Conservation (phyloP, 2,797 vertebrate species). For the Dipus sagitta region DNA sequence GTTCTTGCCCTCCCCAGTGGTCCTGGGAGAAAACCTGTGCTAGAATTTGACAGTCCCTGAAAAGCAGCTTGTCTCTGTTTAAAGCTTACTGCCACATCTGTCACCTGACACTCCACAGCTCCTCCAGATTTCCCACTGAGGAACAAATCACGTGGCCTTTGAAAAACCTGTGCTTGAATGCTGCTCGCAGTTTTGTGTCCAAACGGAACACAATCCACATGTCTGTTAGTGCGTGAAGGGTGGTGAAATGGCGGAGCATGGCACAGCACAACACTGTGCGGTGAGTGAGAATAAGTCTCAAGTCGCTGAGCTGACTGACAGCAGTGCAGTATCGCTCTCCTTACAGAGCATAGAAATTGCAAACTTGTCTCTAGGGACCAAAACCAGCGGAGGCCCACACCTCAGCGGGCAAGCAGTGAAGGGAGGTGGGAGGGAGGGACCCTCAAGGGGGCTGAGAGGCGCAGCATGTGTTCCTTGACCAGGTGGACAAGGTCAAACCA, state of each 20-base stretch:
- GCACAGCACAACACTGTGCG: too few relatives aligned
- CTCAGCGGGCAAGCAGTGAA: too few relatives aligned
- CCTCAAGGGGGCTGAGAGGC: background rate
- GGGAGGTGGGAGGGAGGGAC: background rate
- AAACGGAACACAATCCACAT: background rate
- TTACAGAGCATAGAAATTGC: too few relatives aligned
- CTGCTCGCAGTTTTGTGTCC: background rate
- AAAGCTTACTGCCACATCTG: too few relatives aligned
- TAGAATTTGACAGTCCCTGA: too few relatives aligned
- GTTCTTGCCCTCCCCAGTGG: too few relatives aligned
- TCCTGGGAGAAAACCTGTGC: too few relatives aligned
- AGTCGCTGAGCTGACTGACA: background rate
- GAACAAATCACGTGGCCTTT: background rate
- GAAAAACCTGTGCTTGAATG: background rate
- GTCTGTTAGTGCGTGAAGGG: background rate
- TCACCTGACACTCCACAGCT: background rate
- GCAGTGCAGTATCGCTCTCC: background rate
- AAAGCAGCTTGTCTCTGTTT: too few relatives aligned
- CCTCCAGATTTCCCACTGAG: background rate
- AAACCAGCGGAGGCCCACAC: background rate
- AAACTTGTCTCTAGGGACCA: background rate
- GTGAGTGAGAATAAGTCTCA: too few relatives aligned
- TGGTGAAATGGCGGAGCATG: too few relatives aligned
- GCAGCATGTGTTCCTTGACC: background rate
- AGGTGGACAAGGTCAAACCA: background rate